A percentile compares a stretch with the other conserved stretches of the same genome.
phyloP scores from a whole-genome alignment of 1,140 invertebrate genomes.

The Lycorma delicatula region DNA sequence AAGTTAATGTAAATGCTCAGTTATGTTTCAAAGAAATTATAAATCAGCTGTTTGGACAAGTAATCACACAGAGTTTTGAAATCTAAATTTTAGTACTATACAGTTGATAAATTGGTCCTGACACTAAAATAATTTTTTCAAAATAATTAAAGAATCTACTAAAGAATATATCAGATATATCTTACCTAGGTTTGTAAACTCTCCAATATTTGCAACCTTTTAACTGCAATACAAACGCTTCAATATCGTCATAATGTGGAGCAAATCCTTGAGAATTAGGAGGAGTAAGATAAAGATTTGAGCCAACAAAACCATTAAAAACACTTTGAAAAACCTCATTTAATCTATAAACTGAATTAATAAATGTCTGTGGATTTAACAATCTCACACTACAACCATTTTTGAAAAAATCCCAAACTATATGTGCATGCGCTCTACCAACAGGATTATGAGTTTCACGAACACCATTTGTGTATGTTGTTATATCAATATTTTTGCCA shows the following conservation, averaged over 20 bases:
- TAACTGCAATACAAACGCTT: slow-evolving; percentile 93
- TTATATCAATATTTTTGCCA: slow-evolving; percentile 84
- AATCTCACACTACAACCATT: slow-evolving; percentile 87
- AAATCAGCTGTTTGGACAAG: too few relatives aligned
- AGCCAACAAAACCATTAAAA: slow-evolving; percentile 88
- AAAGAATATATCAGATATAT: neutral
- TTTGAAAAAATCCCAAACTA: slow-evolving; percentile 85
- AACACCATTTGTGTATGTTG: slow-evolving; percentile 67
- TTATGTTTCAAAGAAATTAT: too few relatives aligned
- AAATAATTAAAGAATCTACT: slow-evolving; percentile 6
- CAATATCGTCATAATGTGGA: slow-evolving; percentile 97
- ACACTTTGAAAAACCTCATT: slow-evolving; percentile 82
- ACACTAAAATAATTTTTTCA: neutral
- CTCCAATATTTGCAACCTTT: slow-evolving; percentile 95
- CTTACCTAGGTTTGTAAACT: slow-evolving; percentile 67
- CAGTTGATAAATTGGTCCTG: too few relatives aligned
- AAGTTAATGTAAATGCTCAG: too few relatives aligned
- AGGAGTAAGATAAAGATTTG: slow-evolving; percentile 94
- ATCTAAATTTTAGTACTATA: too few relatives aligned
- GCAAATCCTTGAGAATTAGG: slow-evolving; percentile 94
- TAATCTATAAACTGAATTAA: slow-evolving; percentile 40
- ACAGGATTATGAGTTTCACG: slow-evolving; percentile 83
- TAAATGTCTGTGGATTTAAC: slow-evolving; percentile 89
- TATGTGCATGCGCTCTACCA: slow-evolving; percentile 52
- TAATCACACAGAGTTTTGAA: too few relatives aligned